Evolutionary conservation across 2,888 invertebrate species (phyloP), one percentile per base, ranked within the genome.

Genomic region (Pheosia gnoma): DNA sequence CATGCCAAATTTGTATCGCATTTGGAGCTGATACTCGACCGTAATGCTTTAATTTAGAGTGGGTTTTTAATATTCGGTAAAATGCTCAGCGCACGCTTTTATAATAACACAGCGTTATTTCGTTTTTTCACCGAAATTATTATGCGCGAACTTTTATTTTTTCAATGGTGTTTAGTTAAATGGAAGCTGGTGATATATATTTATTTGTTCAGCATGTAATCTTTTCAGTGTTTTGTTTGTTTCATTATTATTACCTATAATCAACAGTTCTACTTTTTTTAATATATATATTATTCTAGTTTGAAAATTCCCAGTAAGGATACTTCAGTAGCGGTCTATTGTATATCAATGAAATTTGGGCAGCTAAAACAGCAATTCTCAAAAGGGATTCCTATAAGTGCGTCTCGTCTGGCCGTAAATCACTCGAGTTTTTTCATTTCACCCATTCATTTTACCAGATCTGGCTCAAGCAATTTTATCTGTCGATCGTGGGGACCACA

Each of bases 1-100:
- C 66, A 66, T 62, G 72, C 66, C 64, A 65, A 66, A 81, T 77
- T 82, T 78, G 70, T 79, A 81, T 83, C 77, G 70, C 68, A 74
- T 77, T 79, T 74, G 59, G 60, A 65, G 62, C 59, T 67, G 66
- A 70, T 76, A 78, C 75, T 81, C 76, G 74, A 78, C 64, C 71
- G 65, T 71, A 79, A 78, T 75, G 76, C 75, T 79, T 80, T 79
- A 74, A 75, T 78, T 78, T 72, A 59, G 71, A 64, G 61, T 67
- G 75, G 67, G 72, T 79, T 79, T 71, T 49, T 69, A 66, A 69
- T 65, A 68, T 70, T 57, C 60, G 63, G 59, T 70, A 72, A 79
- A 81, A 77, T 75, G 65, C 72, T 66, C 72, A 70, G 70, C 72
- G 77, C 76, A 79, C 70, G 74, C 66, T 80, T 75, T 74, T 74